Evolutionary conservation across 2,113 vertebrate genomes (phyloP).

Genomic region (Hirundichthys speculiger): DNA sequence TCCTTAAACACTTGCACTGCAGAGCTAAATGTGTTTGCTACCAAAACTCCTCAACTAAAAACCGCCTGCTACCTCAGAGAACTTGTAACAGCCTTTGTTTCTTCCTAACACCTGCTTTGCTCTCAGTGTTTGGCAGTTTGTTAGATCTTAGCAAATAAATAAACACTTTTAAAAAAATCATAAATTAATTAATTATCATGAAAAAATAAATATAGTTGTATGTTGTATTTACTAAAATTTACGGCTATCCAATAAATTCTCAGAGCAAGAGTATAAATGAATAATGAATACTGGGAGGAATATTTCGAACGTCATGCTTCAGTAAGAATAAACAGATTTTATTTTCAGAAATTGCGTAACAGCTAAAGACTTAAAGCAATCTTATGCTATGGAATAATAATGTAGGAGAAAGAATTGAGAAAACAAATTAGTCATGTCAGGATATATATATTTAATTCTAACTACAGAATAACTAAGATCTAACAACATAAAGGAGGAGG

Average conservation of each 20-base stretch:
- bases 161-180: too few species aligned
- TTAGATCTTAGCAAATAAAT: neutral
- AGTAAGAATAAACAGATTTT: neutral
- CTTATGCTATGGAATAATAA: neutral
- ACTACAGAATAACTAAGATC: too few species aligned
- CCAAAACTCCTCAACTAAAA: conserved; percentile 49
- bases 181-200: too few species aligned
- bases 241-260: too few species aligned
- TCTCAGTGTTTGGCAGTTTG: conserved; percentile 18
- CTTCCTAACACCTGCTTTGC: conserved; percentile 22
- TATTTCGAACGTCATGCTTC: neutral
- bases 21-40: conserved; percentile 17
- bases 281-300: neutral
- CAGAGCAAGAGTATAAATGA: neutral
- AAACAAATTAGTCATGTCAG: neutral
- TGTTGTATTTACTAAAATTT: too few species aligned
- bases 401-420: neutral
- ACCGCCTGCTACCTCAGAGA: conserved; percentile 69
- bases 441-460: too few species aligned
- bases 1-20: conserved; percentile 9
- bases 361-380: neutral
- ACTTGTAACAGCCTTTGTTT: conserved; percentile 16
- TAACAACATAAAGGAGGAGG: too few species aligned
- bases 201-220: too few species aligned
- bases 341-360: neutral